Base-by-base conservation (phyloP, 2,888 invertebrate species). In the Tachina grossa region DNA sequence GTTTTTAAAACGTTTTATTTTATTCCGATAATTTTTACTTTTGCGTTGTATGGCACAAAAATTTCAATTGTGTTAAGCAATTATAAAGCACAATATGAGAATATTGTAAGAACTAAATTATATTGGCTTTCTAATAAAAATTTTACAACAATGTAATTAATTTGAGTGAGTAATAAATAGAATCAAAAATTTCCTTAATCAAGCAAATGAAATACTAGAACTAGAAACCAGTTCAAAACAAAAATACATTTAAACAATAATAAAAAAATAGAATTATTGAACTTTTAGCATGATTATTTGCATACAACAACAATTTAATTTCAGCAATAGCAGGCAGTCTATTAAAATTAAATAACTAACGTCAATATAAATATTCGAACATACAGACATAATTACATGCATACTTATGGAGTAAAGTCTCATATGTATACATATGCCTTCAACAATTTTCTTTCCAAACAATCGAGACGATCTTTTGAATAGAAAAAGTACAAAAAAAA, bases 311-410 rank as follows among this genome's bases (percentile, higher is more conserved):
- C n/a, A 71, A 45, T 19, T 66, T 9, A 39, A 14, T 14, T 19
- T 14, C n/a, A 16, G 57, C 16, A 87, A 87, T 87, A 87, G 86
- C 65, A 77, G 78, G 89, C 88, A 87, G 89, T 90, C 90, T 89
- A 90, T 90, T 89, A 90, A 90, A 90, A 90, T 88, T 90, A 90
- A 90, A 89, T 89, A 90, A 89, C 88, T 88, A 86, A 88, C 89
- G 90, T 90, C 89, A 90, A 87, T 88, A 63, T 72, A 68, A 71
- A 31, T 31, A 31, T 6, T 31, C 31, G 31, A 0, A 31, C 31
- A 31, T 31, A 31, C 31, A 6, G 1, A 31, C 31, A 31, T 31
- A 31, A 3, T 2, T 31, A 31, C 31, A 31, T 31, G 4, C 31
- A 31, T 6, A 6, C 65, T 53, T 9, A 63, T 45, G 45, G 47